Base-by-base conservation (phyloP, 2,113 vertebrate species). In the Megaceryle torquata region DNA sequence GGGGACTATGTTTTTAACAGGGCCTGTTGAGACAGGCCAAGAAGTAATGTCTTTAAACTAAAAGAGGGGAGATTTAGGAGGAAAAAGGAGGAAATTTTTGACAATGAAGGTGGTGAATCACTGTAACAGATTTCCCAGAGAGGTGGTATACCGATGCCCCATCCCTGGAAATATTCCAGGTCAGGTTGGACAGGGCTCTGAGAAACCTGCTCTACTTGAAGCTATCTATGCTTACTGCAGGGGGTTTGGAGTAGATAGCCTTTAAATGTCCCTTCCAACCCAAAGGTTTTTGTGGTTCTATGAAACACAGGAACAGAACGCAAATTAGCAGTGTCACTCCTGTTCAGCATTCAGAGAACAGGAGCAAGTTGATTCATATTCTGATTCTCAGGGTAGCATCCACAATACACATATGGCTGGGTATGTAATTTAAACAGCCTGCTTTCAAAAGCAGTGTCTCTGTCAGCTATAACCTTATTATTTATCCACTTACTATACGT, bases 21-120 rank as follows among this genome's bases (percentile, higher is more conserved):
- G 43, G 28, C 2, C 13, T 19, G 21, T 5, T 46, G n/a, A 2
- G 6, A 68, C 1, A 76, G 28, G 48, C 88, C 11, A 68, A 68
- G 11, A 43, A 14, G 3, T 24, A 64, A 59, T 2, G 1, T 25
- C 26, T 91, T 76, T 50, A 68, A 87, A 54, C 29, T 46, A 11
- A 50, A 81, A 80, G 15, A 56, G 7, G 11, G 26, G 3, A 44
- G 37, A 64, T 60, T 67, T 13, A 79, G 22, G 26, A 50, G 39
- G 22, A 15, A 10, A 9, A 59, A 48, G 26, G 46, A 82, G n/a
- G 10, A 60, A 21, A 11, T 8, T 44, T 61, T 72, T 76, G 71
- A n/a, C 12, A 13, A 2, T 24, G 11, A 71, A 7, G 1, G 2
- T 3, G 1, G 18, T 79, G 18, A 79, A 37, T 43, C 33, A 56